Percentiles rank a stretch among this genome's conserved stretches.
Conservation (phyloP, 2,113 vertebrate genomes). For the Crotophaga sulcirostris region DNA sequence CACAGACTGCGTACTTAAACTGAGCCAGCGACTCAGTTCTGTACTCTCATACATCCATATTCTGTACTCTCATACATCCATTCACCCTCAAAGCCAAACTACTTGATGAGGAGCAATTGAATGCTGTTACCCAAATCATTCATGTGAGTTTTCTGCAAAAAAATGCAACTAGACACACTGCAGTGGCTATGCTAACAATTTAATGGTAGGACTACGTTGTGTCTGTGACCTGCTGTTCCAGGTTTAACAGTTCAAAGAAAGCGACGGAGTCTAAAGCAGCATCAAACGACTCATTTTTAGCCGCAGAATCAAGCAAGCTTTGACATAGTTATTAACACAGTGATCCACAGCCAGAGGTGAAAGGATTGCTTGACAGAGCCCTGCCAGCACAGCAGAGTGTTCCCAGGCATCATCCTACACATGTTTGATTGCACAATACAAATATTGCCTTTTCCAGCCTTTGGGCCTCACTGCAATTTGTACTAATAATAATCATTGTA, state of each 20-base stretch:
- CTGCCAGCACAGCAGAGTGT: background rate
- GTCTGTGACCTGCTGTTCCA: background rate
- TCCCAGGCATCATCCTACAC: background rate
- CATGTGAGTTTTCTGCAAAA: background rate
- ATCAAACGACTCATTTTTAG: slow-evolving; percentile 4
- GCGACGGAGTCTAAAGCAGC: background rate
- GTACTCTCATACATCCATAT: background rate
- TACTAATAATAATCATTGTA: background rate
- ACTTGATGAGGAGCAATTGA: background rate
- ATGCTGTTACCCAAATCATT: background rate
- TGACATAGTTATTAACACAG: background rate
- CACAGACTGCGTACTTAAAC: background rate
- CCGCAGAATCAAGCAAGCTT: background rate
- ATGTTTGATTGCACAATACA: background rate
- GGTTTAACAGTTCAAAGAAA: slow-evolving; percentile 13
- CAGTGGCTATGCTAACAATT: background rate
- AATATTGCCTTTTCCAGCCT: background rate
- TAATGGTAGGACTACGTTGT: background rate
- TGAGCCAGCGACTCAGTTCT: background rate
- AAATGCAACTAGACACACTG: background rate
- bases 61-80: background rate
- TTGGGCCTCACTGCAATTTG: background rate
- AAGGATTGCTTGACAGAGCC: background rate
- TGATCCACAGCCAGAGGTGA: slow-evolving; percentile 39
- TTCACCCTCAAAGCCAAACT: background rate